Conservation (phyloP, 2,888 invertebrate species). For the Yponomeuta evonymella region DNA sequence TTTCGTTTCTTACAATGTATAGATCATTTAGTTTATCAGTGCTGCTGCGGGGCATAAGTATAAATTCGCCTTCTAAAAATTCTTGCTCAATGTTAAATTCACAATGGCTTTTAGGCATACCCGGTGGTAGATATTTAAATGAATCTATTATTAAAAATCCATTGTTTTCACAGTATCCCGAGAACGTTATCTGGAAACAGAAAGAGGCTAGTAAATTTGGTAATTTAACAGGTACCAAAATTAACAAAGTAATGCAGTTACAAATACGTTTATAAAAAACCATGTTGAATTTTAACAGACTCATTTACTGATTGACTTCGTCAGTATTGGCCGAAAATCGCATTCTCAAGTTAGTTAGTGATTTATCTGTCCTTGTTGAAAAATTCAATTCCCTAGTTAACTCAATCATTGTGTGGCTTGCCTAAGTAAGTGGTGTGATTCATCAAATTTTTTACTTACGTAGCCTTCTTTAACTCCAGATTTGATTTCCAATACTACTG, state of each 20-base stretch:
- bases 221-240: background rate
- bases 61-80: slow-evolving; percentile 8
- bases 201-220: background rate
- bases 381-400: too few species aligned
- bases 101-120: background rate
- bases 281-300: too few species aligned
- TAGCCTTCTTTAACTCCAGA: background rate
- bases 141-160: slow-evolving; percentile 30
- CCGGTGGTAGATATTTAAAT: slow-evolving; percentile 23
- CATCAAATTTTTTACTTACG: background rate
- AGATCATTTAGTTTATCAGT: too few species aligned
- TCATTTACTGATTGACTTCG: too few species aligned
- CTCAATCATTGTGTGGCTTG: too few species aligned
- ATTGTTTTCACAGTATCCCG: slow-evolving; percentile 26
- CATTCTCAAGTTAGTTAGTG: too few species aligned
- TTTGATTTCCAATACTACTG: background rate
- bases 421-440: too few species aligned
- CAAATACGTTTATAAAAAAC: too few species aligned
- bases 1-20: background rate
- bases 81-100: slow-evolving; percentile 13
- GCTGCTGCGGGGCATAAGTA: background rate
- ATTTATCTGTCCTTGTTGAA: too few species aligned
- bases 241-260: background rate
- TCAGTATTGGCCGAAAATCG: too few species aligned
- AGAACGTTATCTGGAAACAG: slow-evolving; percentile 33